These are phyloP conservation scores for Micropterix aruncella DNA, from an alignment of 2,888 invertebrate species.

Conservation along the genomic window DNA sequence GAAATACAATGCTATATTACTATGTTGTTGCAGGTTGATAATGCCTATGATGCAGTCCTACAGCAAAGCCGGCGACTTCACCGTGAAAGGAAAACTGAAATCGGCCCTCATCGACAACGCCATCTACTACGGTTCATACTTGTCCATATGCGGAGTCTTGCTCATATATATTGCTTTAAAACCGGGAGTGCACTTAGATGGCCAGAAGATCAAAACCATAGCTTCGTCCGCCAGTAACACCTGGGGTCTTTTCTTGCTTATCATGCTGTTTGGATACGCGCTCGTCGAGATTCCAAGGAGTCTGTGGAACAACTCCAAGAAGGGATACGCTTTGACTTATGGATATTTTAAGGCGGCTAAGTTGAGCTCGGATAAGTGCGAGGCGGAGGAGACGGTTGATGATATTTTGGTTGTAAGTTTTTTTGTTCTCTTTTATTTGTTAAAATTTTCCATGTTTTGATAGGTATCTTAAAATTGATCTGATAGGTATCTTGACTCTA, in stretches of 20 bases:
- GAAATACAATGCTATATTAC: too few relatives aligned
- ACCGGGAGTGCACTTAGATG: slow-evolving; percentile 77
- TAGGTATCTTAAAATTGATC: too few relatives aligned
- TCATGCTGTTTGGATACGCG: slow-evolving; percentile 84
- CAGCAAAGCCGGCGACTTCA: slow-evolving; percentile 96
- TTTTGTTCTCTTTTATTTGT: too few relatives aligned
- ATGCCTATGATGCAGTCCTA: slow-evolving; percentile 99
- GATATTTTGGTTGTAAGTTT: slow-evolving; percentile 76
- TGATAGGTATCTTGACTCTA: too few relatives aligned
- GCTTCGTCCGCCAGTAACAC: slow-evolving; percentile 98
- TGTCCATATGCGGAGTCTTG: slow-evolving; percentile 86
- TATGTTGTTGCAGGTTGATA: slow-evolving; percentile 58
- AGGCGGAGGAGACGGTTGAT: slow-evolving; percentile 93
- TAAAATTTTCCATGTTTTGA: too few relatives aligned
- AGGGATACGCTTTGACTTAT: slow-evolving; percentile 69
- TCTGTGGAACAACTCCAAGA: slow-evolving; percentile 82
- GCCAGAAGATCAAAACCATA: slow-evolving; percentile 88
- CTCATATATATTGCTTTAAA: slow-evolving; percentile 89
- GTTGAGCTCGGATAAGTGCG: slow-evolving; percentile 86
- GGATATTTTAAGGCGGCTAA: slow-evolving; percentile 92
- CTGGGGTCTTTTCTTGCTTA: slow-evolving; percentile 93
- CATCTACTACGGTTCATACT: slow-evolving; percentile 93
- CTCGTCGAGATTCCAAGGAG: slow-evolving; percentile 89
- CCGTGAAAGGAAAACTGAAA: slow-evolving; percentile 83
- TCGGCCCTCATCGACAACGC: slow-evolving; percentile 94